Evolutionary conservation across 2,888 invertebrate species (phyloP), one percentile per base, ranked within the genome.

Genomic region (Halictus ligatus): DNA sequence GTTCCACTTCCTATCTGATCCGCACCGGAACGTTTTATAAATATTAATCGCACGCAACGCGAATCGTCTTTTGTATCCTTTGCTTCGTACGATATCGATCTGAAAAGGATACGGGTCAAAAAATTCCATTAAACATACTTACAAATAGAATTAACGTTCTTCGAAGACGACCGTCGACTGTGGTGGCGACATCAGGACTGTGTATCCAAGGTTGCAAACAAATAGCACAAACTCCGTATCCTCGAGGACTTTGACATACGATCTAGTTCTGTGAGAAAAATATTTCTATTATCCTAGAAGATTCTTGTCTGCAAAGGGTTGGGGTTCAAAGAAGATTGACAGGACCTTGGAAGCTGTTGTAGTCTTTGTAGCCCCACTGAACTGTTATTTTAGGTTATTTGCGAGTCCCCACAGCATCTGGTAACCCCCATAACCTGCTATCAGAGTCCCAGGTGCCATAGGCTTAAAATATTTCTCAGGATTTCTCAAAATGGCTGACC

Each of bases 1-100:
- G 35, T 74, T 35, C 50, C 50, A 74, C n/a, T 69, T 43, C 40
- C 69, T 40, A 69, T 29, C 73, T 10, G 64, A 69, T 69, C 18
- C 48, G 10, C 25, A 15, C n/a, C 35, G n/a, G 43, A 4, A 60
- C 5, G 40, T n/a, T 35, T 35, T 13, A 29, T 72, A 25, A 50
- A 46, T 40, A 46, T 73, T 64, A 60, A 78, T 69, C 43, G 21
- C 35, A 21, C 69, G 35, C 21, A 21, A 40, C 21, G 18, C 18
- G 29, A 35, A 21, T 35, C 8, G 67, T 67, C 18, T 35, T 35
- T 67, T 18, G 2, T 29, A 67, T 21, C 15, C 10, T 21, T 21
- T 8, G 67, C 35, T 29, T 29, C 8, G 18, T 64, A 29, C 25
- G 13, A 29, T 29, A 29, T 7, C 29, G 64, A 64, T 29, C 25